These are phyloP conservation scores for Tarsius wallacei DNA, from an alignment of 2,797 vertebrate species.

Conservation along the genomic window DNA sequence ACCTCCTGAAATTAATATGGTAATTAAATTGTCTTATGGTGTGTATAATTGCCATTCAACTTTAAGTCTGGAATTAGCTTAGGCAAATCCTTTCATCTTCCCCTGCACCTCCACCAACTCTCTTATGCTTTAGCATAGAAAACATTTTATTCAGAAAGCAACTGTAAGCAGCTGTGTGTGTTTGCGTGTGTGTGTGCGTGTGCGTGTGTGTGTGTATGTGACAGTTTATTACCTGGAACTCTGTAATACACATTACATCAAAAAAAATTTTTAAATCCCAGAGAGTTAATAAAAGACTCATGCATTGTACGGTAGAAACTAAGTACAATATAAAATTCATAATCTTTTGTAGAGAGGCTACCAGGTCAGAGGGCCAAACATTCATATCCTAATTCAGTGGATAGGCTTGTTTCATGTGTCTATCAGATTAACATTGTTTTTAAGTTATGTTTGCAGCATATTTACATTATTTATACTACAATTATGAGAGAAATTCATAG, in stretches of 20 bases:
- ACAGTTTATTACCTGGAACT: neutral
- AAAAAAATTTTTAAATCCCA: slow-evolving; percentile 67
- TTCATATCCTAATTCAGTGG: neutral
- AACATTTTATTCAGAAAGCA: slow-evolving; percentile 68
- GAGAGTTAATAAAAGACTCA: slow-evolving; percentile 58
- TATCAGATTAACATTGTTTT: slow-evolving; percentile 38
- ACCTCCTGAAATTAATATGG: slow-evolving; percentile 80
- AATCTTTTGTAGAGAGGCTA: slow-evolving; percentile 51
- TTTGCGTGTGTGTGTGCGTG: slow-evolving; percentile 1
- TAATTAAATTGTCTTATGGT: slow-evolving; percentile 77
- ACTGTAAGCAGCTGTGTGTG: neutral
- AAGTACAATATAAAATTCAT: slow-evolving; percentile 6
- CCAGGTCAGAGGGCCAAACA: slow-evolving; percentile 13
- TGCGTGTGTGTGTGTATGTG: neutral
- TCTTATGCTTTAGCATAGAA: slow-evolving; percentile 51
- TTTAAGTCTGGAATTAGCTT: slow-evolving; percentile 71
- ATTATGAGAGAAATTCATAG: neutral
- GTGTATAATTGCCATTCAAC: slow-evolving; percentile 59
- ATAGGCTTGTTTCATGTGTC: neutral
- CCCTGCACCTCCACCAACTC: slow-evolving; percentile 67
- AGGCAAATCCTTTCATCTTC: slow-evolving; percentile 71
- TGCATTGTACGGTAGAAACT: slow-evolving; percentile 30
- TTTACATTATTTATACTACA: neutral
- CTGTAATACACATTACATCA: slow-evolving; percentile 48
- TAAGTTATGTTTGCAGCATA: slow-evolving; percentile 42